Percentiles rank a stretch among this genome's conserved stretches.
Conservation (phyloP, 2,797 vertebrate species). For the Hypotaenidia okinawae region DNA sequence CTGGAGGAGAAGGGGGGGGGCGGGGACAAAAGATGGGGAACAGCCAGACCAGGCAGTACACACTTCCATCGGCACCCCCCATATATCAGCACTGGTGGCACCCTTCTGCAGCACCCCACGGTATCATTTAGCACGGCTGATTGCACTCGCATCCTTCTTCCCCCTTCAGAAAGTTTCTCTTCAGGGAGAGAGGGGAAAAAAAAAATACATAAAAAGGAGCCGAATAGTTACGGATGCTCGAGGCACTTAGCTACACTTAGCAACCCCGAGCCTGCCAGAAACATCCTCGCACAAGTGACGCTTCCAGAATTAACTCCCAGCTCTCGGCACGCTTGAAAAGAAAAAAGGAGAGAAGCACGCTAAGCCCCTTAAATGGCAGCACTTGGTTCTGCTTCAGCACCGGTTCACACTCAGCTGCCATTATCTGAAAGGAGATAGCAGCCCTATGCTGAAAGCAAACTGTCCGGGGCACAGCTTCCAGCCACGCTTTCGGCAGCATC, state of each 20-base stretch:
- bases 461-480: not conserved
- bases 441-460: rapidly evolving
- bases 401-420: rapidly evolving
- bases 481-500: too few species aligned
- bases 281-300: constrained; percentile 29
- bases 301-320: constrained; percentile 63
- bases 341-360: not conserved
- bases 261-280: constrained; percentile 55
- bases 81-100: not conserved
- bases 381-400: not conserved
- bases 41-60: not conserved
- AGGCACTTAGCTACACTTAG: constrained; percentile 70
- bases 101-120: not conserved
- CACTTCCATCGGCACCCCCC: not conserved
- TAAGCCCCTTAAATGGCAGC: not conserved
- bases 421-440: not conserved
- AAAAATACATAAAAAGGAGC: not conserved
- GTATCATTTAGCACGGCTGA: constrained; percentile 29
- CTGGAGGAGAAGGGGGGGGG: not conserved
- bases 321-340: not conserved
- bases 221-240: constrained; percentile 35
- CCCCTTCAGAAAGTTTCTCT: constrained; percentile 48
- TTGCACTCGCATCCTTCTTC: not conserved
- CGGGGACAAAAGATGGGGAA: not conserved
- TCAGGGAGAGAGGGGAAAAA: not conserved